These are phyloP conservation scores for Philaenus spumarius DNA, from an alignment of 1,140 invertebrate genomes.

Conservation along the genomic window DNA sequence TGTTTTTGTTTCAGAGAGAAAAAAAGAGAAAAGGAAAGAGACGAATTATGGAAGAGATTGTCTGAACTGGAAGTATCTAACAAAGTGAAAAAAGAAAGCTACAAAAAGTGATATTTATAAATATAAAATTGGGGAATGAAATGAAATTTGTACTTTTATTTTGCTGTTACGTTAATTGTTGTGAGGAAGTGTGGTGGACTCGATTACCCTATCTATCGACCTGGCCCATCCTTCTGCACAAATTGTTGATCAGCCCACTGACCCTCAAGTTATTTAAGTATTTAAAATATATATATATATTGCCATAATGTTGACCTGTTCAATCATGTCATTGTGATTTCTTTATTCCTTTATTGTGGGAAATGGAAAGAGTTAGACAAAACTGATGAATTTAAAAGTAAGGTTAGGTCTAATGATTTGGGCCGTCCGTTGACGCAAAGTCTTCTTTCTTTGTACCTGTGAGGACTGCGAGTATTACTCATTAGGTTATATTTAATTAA, in stretches of 20 bases:
- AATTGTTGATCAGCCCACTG: neutral
- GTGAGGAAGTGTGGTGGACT: neutral
- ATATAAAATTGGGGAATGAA: constrained; percentile 15
- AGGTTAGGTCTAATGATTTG: no score
- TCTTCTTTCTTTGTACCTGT: constrained; percentile 12
- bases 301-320: constrained; percentile 8
- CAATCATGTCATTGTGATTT: constrained; percentile 4
- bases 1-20: constrained; percentile 66
- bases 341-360: neutral
- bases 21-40: constrained; percentile 88
- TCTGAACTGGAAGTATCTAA: constrained; percentile 67
- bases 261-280: constrained; percentile 7
- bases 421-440: no score
- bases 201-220: no score
- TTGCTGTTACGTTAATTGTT: constrained; percentile 4
- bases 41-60: constrained; percentile 90
- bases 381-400: no score
- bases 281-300: constrained; percentile 14
- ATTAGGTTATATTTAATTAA: constrained; percentile 1
- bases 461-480: constrained; percentile 9
- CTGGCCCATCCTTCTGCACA: neutral
- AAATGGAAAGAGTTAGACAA: no score
- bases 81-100: constrained; percentile 28
- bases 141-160: constrained; percentile 7
- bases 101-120: constrained; percentile 22